Evolutionary conservation across 2,888 invertebrate species (phyloP).

Genomic region (Tuberolachnus salignus): DNA sequence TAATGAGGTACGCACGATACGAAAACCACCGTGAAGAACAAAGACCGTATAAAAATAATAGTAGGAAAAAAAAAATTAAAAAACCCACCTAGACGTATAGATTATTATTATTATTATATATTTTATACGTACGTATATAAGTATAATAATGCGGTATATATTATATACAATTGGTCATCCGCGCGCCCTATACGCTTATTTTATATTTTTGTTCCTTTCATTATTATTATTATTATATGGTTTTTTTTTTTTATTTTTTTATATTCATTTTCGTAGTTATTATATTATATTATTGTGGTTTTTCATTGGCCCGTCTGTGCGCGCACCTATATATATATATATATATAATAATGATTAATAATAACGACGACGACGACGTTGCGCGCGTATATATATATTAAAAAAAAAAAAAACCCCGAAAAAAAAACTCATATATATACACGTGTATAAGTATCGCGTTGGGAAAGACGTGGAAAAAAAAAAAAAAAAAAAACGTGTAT

Average conservation of each 20-base stretch:
- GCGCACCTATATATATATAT: not conserved
- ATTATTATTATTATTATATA: too few species aligned
- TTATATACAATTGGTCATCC: conserved; percentile 40
- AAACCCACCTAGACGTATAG: too few species aligned
- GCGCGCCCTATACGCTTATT: not conserved
- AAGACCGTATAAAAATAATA: conserved; percentile 36
- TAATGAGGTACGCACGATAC: conserved; percentile 55
- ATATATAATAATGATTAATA: conserved; percentile 56
- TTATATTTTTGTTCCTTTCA: conserved; percentile 45
- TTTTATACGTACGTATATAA: too few species aligned
- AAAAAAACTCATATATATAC: conserved; percentile 22
- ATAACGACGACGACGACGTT: conserved; percentile 43
- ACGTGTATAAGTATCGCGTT: not conserved
- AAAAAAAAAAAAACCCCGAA: conserved; percentile 19
- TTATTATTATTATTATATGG: conserved; percentile 37
- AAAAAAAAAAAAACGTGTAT: conserved; percentile 44
- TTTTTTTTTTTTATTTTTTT: conserved; percentile 28
- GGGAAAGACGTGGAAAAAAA: conserved; percentile 12
- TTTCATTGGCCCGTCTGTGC: conserved; percentile 42
- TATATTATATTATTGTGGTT: conserved; percentile 54
- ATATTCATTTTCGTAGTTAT: conserved; percentile 43
- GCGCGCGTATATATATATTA: not conserved
- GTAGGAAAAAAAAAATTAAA: not conserved
- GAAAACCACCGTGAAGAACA: conserved; percentile 55
- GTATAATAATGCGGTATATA: not conserved